Conservation (phyloP, 2,888 invertebrate species). For the Napeogenes inachia region DNA sequence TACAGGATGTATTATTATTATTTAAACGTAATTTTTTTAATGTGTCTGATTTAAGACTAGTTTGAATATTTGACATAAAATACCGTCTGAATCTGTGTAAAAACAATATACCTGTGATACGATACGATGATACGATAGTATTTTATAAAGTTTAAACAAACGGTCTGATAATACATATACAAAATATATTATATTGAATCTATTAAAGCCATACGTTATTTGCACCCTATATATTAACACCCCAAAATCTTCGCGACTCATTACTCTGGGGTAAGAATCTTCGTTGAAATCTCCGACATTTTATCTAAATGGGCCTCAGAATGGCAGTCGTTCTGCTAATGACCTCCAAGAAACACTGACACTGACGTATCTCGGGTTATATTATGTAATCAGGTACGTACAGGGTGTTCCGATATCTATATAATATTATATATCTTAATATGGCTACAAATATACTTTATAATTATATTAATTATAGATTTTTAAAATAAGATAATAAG, state of each 20-base stretch:
- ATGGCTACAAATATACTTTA: neutral
- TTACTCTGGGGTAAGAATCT: constrained; percentile 61
- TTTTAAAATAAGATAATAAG: neutral
- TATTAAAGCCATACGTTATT: constrained; percentile 50
- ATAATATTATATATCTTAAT: neutral
- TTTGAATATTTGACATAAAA: too few species aligned
- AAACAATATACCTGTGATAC: too few species aligned
- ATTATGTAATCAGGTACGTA: constrained; percentile 14
- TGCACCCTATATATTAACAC: constrained; percentile 74
- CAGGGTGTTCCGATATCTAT: neutral
- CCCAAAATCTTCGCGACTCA: constrained; percentile 76
- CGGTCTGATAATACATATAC: too few species aligned
- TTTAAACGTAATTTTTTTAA: too few species aligned
- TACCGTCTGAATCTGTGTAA: too few species aligned
- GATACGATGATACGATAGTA: too few species aligned
- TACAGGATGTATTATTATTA: constrained; percentile 41
- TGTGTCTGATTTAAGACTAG: too few species aligned
- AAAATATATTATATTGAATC: constrained; percentile 13
- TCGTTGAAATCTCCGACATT: constrained; percentile 76
- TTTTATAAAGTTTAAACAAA: constrained; percentile 2
- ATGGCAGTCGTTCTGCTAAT: constrained; percentile 73
- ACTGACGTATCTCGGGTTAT: constrained; percentile 41
- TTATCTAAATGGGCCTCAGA: constrained; percentile 76
- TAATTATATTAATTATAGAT: neutral
- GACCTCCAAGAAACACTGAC: constrained; percentile 72